These are phyloP conservation scores for Hippoglossus hippoglossus DNA, from an alignment of 2,797 vertebrate species.

Conservation along the genomic window DNA sequence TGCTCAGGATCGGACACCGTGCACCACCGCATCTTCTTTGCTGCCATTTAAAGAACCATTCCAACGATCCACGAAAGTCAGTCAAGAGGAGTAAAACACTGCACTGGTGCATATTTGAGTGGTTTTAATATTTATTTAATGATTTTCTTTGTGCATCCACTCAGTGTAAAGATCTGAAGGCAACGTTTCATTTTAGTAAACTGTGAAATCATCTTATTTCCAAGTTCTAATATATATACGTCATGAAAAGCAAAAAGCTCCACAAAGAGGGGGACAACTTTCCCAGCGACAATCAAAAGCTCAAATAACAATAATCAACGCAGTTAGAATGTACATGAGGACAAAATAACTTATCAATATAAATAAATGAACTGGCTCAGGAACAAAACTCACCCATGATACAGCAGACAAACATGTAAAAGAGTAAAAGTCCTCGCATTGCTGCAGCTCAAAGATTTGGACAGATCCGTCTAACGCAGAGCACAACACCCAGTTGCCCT, in stretches of 20 bases:
- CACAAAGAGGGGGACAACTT: conserved; percentile 10
- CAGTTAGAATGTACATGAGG: not conserved
- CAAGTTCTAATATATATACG: conserved; percentile 34
- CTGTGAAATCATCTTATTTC: not conserved
- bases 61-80: not conserved
- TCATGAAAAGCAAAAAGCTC: conserved; percentile 17
- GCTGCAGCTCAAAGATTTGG: conserved; percentile 7
- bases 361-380: not conserved
- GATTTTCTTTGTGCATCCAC: not conserved
- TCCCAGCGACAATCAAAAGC: not conserved
- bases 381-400: conserved; percentile 73
- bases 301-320: not conserved
- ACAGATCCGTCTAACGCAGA: conserved; percentile 14
- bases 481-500: conserved; percentile 19
- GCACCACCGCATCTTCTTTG: conserved; percentile 95
- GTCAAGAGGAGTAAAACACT: not conserved
- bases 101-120: not conserved
- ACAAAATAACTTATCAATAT: conserved; percentile 11
- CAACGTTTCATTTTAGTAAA: not conserved
- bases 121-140: not conserved
- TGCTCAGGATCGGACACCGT: conserved; percentile 90
- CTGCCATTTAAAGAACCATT: conserved; percentile 65
- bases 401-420: conserved; percentile 62
- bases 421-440: conserved; percentile 74
- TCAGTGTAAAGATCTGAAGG: not conserved